Base-by-base conservation (phyloP, 2,797 vertebrate species). In the Sphaeramia orbicularis region DNA sequence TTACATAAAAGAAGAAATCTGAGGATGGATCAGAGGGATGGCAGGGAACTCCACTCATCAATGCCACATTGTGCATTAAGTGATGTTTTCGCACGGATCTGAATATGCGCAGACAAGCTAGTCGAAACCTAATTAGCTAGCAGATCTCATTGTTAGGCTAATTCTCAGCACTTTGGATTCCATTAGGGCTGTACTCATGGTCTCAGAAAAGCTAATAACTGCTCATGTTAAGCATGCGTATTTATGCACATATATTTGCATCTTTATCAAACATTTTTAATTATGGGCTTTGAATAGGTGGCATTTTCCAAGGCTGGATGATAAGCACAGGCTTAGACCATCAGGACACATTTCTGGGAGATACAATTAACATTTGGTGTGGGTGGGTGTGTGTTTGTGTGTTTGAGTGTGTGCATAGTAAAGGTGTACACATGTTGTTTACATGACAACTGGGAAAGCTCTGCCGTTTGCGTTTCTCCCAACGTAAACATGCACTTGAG, bases 191-290 rank as follows among this genome's bases (percentile, higher is more conserved):
- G 47, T 24, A 73, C 64, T 86, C 74, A 67, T 60, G 55, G 65
- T 84, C 80, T 72, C 51, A 65, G 81, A 83, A 87, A 91, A 79
- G 69, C 78, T 77, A 86, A 89, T 89, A 85, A 81, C 74, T 44
- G 80, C 76, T 76, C 50, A 49, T 86, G 86, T 86, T 89, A 83
- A 78, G 71, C 80, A 81, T 78, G 76, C 59, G 65, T 82, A 86
- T 91, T 88, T 85, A 92, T 93, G 90, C 90, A 92, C 89, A 93
- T 92, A 91, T 89, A 93, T 95, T 93, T 92, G 90, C 90, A 93
- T 93, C 80, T 92, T 93, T 82, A 93, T 93, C 87, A 90, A 89
- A 87, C 68, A 53, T 69, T 78, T 90, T 92, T 92, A 90, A 93
- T 92, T 91, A 88, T 78, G 71, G 71, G 76, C 81, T 88, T 82